These are phyloP conservation scores for Troides aeacus DNA, from an alignment of 2,888 invertebrate genomes.

Conservation along the genomic window DNA sequence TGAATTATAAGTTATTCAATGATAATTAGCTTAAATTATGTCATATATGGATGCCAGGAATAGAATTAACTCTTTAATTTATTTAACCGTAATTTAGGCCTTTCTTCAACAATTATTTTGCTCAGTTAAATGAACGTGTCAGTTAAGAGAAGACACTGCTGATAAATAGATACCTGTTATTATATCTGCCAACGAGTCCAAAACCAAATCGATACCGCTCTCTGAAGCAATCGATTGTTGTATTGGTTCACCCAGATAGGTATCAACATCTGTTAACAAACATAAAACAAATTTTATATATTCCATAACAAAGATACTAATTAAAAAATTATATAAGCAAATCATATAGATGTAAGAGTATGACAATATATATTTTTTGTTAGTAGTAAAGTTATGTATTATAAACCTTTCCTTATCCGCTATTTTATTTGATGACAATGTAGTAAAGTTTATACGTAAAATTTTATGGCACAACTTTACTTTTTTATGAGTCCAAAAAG, in stretches of 20 bases:
- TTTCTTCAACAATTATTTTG: background rate
- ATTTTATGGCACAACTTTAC: background rate
- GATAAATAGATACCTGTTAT: slow-evolving; percentile 79
- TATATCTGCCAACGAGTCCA: slow-evolving; percentile 85
- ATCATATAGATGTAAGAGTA: background rate
- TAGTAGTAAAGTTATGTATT: background rate
- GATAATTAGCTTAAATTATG: too few species aligned
- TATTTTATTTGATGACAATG: background rate
- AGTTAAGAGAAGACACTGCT: slow-evolving; percentile 3
- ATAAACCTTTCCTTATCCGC: background rate
- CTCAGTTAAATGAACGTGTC: background rate
- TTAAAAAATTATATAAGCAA: too few species aligned
- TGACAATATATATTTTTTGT: background rate
- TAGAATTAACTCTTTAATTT: too few species aligned
- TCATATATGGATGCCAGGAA: too few species aligned
- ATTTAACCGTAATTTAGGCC: background rate
- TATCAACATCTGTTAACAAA: slow-evolving; percentile 82
- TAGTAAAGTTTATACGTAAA: slow-evolving; percentile 2
- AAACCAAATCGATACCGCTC: slow-evolving; percentile 87
- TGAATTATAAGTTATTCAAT: too few species aligned
- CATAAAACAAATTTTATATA: background rate
- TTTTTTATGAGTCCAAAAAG: background rate
- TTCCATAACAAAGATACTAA: background rate
- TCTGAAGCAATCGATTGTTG: slow-evolving; percentile 86
- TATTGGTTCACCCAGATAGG: slow-evolving; percentile 87